Percentiles rank a stretch among this genome's conserved stretches.
Evolutionary conservation across 2,113 vertebrate species (phyloP).

Genomic region (Echinops telfairi): DNA sequence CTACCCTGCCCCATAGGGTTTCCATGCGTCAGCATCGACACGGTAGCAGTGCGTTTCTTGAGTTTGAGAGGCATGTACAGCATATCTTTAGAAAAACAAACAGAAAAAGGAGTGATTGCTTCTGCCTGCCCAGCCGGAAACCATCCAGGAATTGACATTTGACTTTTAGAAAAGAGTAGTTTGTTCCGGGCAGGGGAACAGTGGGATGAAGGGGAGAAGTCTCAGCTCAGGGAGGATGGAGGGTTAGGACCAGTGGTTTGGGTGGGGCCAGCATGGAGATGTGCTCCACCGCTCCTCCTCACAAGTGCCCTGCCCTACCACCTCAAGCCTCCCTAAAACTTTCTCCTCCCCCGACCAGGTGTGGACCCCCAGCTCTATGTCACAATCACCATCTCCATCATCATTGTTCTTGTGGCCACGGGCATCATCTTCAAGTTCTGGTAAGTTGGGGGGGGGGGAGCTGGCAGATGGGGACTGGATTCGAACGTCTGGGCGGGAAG

Average conservation of each 20-base stretch:
- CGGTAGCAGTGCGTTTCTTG: too few relatives aligned
- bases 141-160: constrained; percentile 8
- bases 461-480: not conserved
- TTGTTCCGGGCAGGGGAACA: constrained; percentile 17
- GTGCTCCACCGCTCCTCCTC: not conserved
- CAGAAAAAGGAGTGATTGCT: not conserved
- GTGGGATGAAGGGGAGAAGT: not conserved
- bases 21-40: too few relatives aligned
- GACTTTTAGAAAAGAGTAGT: not conserved
- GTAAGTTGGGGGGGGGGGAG: constrained; percentile 79
- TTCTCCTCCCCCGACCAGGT: constrained; percentile 77
- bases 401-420: constrained; percentile 89
- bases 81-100: constrained; percentile 29
- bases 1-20: too few relatives aligned
- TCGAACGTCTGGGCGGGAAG: not conserved
- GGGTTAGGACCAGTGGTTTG: not conserved
- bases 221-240: not conserved
- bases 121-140: not conserved
- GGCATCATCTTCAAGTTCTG: constrained; percentile 92
- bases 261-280: not conserved
- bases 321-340: constrained; percentile 19
- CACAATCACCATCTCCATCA: constrained; percentile 90
- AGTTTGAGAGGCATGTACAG: not conserved
- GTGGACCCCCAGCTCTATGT: constrained; percentile 91
- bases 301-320: not conserved